Evolutionary conservation across 2,797 vertebrate species (phyloP).

Genomic region (Acanthiza pusilla): DNA sequence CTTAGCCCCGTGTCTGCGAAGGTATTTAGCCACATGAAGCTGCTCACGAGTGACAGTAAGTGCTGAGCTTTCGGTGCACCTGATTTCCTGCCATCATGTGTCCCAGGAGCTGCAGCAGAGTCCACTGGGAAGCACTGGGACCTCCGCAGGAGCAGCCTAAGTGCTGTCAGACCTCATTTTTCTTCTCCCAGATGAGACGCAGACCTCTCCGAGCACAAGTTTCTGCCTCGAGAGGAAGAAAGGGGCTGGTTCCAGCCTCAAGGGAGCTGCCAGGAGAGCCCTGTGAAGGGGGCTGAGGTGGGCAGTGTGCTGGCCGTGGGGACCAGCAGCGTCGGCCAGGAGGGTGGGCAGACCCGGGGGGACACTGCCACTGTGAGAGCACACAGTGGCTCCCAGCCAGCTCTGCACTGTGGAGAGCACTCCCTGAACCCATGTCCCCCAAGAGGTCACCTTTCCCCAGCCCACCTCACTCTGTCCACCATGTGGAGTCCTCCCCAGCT

Average conservation of each 20-base stretch:
- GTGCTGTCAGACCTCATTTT: background rate
- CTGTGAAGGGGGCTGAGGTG: rapidly evolving
- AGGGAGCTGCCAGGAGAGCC: background rate
- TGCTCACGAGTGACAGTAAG: background rate
- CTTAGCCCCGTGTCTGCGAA: background rate
- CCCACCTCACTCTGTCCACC: background rate
- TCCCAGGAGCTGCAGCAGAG: background rate
- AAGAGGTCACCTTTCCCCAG: background rate
- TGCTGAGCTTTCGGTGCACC: rapidly evolving
- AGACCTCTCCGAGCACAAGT: background rate
- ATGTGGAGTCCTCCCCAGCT: background rate
- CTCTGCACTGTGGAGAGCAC: rapidly evolving
- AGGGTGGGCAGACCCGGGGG: background rate
- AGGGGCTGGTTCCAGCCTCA: background rate
- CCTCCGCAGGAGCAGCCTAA: background rate
- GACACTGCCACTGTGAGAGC: background rate
- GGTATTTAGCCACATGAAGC: background rate
- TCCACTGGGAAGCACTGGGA: background rate
- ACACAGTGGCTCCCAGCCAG: background rate
- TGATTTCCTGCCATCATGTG: background rate
- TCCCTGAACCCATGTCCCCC: background rate
- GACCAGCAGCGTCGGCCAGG: background rate
- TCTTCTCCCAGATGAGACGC: background rate
- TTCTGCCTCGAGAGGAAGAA: background rate
- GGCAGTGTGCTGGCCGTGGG: background rate